Percentiles rank a stretch among this genome's conserved stretches.
phyloP scores from a whole-genome alignment of 2,797 vertebrate genomes.

The Sarcoramphus papa region DNA sequence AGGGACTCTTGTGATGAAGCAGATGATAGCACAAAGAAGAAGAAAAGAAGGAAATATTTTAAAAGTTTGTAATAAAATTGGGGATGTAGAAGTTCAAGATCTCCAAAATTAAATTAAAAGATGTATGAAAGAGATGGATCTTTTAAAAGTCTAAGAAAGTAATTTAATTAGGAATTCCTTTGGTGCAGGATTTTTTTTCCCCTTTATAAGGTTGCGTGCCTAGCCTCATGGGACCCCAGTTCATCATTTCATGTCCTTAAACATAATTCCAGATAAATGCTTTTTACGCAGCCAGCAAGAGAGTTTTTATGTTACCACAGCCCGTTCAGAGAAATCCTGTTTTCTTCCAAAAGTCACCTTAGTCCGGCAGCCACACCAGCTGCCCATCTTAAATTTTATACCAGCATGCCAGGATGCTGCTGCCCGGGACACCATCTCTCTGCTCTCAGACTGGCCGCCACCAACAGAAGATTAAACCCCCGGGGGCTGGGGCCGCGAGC shows the following conservation, averaged over 20 bases:
- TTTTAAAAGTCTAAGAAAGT: background rate
- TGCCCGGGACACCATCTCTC: background rate
- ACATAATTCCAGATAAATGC: background rate
- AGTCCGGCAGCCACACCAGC: background rate
- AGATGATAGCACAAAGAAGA: background rate
- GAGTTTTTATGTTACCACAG: background rate
- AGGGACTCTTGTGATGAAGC: background rate
- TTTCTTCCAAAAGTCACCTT: background rate
- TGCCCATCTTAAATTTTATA: accelerated
- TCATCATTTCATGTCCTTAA: background rate
- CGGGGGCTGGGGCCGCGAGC: background rate
- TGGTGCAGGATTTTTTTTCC: background rate
- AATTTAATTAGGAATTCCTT: background rate
- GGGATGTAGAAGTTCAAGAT: background rate
- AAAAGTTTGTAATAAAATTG: background rate
- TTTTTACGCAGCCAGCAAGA: background rate
- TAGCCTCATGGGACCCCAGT: background rate
- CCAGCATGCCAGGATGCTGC: background rate
- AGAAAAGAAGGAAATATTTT: background rate
- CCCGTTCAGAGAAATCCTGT: accelerated
- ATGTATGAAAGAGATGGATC: background rate
- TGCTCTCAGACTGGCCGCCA: background rate
- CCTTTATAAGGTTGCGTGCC: background rate
- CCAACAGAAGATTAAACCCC: background rate
- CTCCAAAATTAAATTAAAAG: background rate